Percentiles rank a stretch among this genome's conserved stretches.
These are phyloP conservation scores for Solea senegalensis DNA, from an alignment of 2,113 vertebrate genomes.

Conservation along the genomic window DNA sequence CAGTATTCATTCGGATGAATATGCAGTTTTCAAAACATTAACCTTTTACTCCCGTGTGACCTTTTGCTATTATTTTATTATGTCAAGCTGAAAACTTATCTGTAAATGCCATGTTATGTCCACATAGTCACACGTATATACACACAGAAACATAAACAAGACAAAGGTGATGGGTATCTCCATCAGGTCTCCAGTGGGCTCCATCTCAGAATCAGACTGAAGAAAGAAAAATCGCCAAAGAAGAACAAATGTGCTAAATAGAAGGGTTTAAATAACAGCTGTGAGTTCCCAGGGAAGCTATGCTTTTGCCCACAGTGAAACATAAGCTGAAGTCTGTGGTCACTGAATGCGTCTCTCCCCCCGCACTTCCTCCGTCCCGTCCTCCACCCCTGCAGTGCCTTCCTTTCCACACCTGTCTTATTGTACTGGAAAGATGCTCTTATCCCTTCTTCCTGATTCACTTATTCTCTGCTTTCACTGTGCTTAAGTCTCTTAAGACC, in stretches of 20 bases:
- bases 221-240: background rate
- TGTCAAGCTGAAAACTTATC: no score
- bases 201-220: no score
- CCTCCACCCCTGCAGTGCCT: constrained; percentile 77
- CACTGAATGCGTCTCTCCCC: constrained; percentile 22
- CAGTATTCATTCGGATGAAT: no score
- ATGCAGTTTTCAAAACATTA: no score
- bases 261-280: background rate
- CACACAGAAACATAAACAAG: no score
- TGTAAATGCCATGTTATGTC: no score
- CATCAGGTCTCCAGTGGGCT: no score
- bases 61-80: no score
- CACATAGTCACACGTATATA: no score
- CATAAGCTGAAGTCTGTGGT: constrained; percentile 30
- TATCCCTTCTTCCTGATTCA: constrained; percentile 95
- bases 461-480: constrained; percentile 68
- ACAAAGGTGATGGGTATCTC: no score
- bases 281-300: background rate
- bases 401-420: constrained; percentile 86
- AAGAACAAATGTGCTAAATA: background rate
- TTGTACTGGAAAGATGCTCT: constrained; percentile 66
- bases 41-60: no score
- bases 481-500: constrained; percentile 65
- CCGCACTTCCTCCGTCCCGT: constrained; percentile 10
- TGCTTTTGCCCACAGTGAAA: constrained; percentile 26